Base-by-base conservation (phyloP, 2,888 invertebrate species). In the Megastigmus dorsalis region DNA sequence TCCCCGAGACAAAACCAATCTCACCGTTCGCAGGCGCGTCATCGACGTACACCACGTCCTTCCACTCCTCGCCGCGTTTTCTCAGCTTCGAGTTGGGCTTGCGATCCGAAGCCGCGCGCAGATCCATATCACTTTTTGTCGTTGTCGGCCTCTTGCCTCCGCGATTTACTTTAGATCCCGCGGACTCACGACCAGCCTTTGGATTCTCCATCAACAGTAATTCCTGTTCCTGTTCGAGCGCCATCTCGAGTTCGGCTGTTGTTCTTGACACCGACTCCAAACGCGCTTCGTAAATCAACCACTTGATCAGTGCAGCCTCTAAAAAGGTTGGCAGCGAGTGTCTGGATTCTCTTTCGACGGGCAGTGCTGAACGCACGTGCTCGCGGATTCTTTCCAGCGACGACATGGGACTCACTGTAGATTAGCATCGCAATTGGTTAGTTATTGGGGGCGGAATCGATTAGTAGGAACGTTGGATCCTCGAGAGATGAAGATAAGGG, bases 51-150 rank as follows among this genome's bases (percentile, higher is more conserved):
- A 89, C 86, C 81, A 88, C 89, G 79, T 90, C 90, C 79, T 89
- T 88, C 90, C 90, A 90, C 81, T 91, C 91, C 82, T 91, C 91
- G 10, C 90, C 90, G 50, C 90, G 87, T 1, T 89, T 88, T 79
- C 90, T 87, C 10, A 91, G 86, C 30, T 82, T 83, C 3, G 90
- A 91, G 78, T 89, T 90, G 77, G 88, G 88, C 79, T 90, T 90
- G 75, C 89, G 88, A 77, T 87, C 88, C 13, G 82, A 38, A 66
- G 73, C 23, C 0, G 36, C 15, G 30, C 26, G 30, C 1, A 23
- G 15, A 70, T 79, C 57, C 18, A n/a, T n/a, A n/a, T n/a, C n/a
- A n/a, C n/a, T n/a, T n/a, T n/a, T n/a, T n/a, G n/a, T n/a, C n/a
- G n/a, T n/a, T n/a, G n/a, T n/a, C n/a, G n/a, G n/a, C n/a, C n/a